Evolutionary conservation across 2,797 vertebrate genomes (phyloP).

Genomic region (Dryobates pubescens): DNA sequence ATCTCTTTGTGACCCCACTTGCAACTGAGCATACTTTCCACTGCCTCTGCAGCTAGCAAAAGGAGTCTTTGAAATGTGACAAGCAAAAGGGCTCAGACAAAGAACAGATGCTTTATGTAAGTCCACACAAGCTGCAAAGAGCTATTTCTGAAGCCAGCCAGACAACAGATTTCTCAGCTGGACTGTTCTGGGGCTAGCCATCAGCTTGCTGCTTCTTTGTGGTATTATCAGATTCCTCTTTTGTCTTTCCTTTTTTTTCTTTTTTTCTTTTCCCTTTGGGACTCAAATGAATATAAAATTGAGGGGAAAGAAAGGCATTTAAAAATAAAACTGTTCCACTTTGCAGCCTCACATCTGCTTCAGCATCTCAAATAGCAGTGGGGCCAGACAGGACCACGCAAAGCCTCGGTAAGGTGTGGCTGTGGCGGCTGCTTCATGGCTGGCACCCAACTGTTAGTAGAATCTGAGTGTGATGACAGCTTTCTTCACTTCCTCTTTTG

Average conservation of each 20-base stretch:
- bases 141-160: background rate
- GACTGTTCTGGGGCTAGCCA: background rate
- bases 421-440: background rate
- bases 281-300: background rate
- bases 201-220: background rate
- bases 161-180: background rate
- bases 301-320: accelerated
- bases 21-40: constrained; percentile 29
- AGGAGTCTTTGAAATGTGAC: constrained; percentile 45
- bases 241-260: background rate
- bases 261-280: background rate
- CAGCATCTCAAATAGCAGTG: background rate
- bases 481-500: background rate
- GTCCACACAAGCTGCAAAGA: background rate
- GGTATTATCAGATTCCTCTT: background rate
- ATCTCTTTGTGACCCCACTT: background rate
- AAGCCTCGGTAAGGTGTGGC: background rate
- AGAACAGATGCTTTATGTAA: constrained; percentile 21
- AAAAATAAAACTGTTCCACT: background rate
- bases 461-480: background rate
- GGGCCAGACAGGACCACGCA: background rate
- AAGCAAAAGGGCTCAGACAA: constrained; percentile 25
- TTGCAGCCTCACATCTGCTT: background rate
- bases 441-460: background rate
- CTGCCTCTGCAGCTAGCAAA: constrained; percentile 27